Evolutionary conservation across 92 coral and sea anemone genomes (phyloP), one percentile per base, ranked within the genome.

Genomic region (Phymanthus crucifer): DNA sequence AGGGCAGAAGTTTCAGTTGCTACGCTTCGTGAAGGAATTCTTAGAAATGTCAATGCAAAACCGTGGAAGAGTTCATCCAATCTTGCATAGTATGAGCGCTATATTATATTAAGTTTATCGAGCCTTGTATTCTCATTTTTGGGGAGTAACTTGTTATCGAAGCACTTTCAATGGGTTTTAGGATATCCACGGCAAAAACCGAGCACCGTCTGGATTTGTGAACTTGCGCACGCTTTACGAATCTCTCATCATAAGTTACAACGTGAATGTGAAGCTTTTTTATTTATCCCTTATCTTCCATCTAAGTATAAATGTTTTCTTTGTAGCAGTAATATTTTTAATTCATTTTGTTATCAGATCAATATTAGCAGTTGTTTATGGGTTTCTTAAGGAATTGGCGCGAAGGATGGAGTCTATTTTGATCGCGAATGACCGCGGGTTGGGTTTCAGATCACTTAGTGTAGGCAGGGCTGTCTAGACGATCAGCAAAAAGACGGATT

Each of bases 401-500:
- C 37, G 58, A 40, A 77, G 57, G 26, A 7, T 24, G 5, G 81
- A 23, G 81, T 61, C 65, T 58, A 77, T 77, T 77, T 77, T 77
- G 57, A 32, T 57, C 81, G 40, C 46, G 24, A 52, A 38, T 24
- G 47, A 26, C 23, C 37, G 64, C 70, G 32, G 47, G 67, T 77
- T 38, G 56, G 13, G 23, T 45, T 29, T 40, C 31, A 54, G 6
- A 76, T 61, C 67, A 26, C 26, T 54, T 54, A 23, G n/a, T 54
- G 67, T 61, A 26, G 33, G 68, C 34, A 7, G 32, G 68, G 36
- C 35, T n/a, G 81, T 77, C 81, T 77, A 77, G 81, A 77, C 81
- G 33, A 6, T 46, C 24, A n/a, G 29, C 32, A 46, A n/a, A 24
- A 6, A 19, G 11, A 21, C 26, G 12, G 29, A 21, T 69, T 14